Conservation (phyloP, 2,113 vertebrate species). For the Sminthopsis crassicaudata region DNA sequence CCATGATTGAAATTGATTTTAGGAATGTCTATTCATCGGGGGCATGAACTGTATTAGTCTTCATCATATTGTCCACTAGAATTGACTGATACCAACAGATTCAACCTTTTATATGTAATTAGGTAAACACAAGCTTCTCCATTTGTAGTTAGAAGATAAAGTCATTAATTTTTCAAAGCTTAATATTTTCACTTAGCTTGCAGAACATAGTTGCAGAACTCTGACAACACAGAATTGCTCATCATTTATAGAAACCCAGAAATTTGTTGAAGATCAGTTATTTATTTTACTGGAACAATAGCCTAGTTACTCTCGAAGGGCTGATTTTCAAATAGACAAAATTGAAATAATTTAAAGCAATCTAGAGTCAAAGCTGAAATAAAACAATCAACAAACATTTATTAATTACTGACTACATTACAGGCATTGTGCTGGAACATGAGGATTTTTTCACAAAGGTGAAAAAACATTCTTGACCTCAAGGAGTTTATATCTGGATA, state of each 20-base stretch:
- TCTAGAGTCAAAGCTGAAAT: neutral
- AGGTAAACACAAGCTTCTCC: neutral
- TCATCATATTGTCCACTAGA: neutral
- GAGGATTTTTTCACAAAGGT: neutral
- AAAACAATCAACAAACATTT: neutral
- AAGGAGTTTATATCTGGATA: neutral
- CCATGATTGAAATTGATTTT: neutral
- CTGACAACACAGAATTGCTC: neutral
- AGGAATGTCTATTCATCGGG: neutral
- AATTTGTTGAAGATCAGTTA: neutral
- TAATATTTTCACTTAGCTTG: slow-evolving; percentile 21
- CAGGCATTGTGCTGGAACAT: neutral
- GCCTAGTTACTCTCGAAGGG: neutral
- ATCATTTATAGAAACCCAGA: neutral
- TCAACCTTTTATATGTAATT: neutral
- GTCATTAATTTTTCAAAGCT: neutral
- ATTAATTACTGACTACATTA: neutral
- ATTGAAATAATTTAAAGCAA: slow-evolving; percentile 26
- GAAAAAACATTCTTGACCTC: neutral
- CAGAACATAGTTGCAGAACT: neutral
- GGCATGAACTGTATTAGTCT: neutral
- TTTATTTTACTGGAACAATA: neutral
- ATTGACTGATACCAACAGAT: neutral
- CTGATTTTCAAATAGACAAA: slow-evolving; percentile 33
- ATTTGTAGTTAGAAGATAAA: slow-evolving; percentile 7